Conservation (phyloP, 2,797 vertebrate species). For the Clarias laeviceps region DNA sequence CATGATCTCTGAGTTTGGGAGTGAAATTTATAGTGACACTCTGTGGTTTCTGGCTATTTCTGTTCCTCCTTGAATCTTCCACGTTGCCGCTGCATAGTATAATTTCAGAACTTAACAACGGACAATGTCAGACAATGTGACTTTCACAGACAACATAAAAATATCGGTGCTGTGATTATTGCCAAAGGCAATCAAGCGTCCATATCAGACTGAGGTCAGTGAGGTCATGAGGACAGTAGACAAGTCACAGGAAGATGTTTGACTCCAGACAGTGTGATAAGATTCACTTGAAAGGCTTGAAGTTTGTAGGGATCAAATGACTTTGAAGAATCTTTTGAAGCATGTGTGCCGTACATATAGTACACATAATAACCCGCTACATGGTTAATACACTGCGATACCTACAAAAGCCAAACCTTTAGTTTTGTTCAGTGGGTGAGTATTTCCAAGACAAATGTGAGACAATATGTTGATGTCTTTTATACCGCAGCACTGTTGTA, state of each 20-base stretch:
- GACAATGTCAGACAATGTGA: slow-evolving; percentile 11
- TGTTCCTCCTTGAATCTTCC: slow-evolving; percentile 13
- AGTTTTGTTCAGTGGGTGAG: background rate
- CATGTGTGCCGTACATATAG: background rate
- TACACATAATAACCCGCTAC: slow-evolving; percentile 13
- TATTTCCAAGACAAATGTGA: background rate
- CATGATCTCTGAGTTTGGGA: background rate
- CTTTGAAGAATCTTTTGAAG: background rate
- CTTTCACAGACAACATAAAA: slow-evolving; percentile 28
- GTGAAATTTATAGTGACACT: slow-evolving; percentile 12
- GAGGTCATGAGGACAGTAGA: slow-evolving; percentile 40
- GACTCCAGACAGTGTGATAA: slow-evolving; percentile 28
- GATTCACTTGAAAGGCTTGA: slow-evolving; percentile 37
- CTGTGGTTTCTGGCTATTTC: slow-evolving; percentile 20
- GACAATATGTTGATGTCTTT: background rate
- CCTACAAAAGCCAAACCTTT: background rate
- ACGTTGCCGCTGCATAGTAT: slow-evolving; percentile 18
- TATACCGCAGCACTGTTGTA: background rate
- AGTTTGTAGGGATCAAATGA: background rate
- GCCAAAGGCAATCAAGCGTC: slow-evolving; percentile 1
- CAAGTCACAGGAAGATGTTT: slow-evolving; percentile 26
- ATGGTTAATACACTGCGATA: slow-evolving; percentile 1
- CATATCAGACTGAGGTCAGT: slow-evolving; percentile 22
- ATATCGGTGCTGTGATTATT: background rate
- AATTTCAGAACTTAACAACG: background rate